Base-by-base conservation (phyloP, 2,888 invertebrate species). In the Beris morrisii region DNA sequence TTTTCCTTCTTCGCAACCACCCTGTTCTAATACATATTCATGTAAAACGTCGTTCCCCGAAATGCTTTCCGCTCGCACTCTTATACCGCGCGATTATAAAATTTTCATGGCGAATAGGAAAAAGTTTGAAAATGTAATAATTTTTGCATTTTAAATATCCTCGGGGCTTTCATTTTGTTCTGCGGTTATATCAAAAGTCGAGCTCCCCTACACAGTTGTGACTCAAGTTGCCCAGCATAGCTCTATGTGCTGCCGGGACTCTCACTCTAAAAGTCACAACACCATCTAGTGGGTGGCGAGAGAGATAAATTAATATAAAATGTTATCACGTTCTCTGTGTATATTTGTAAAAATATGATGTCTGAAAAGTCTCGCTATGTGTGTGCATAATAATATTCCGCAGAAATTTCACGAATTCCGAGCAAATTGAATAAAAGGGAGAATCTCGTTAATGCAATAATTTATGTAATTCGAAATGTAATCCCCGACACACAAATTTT, bases 101-200 rank as follows among this genome's bases (percentile, higher is more conserved):
- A 68, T 68, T 68, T 68, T 65, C 68, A 68, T 68, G 65, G 65
- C 56, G 65, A 59, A 68, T 68, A 68, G 56, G 57, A 68, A 68
- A 68, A 66, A 65, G 63, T 63, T 65, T 68, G 65, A 56, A 70
- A 72, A 71, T 71, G 70, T 72, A 72, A 71, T 72, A 72, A 71
- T 71, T 72, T 72, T 72, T 71, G 71, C 70, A 72, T 72, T 72
- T 72, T 71, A 72, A 72, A 72, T 72, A 72, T 71, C 72, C 72
- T 72, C 69, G 68, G 71, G 72, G 72, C 64, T 70, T 71, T 71
- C 71, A 70, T 71, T 72, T 72, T 69, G 69, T 70, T 71, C 69
- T 67, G 64, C 44, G 64, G 64, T 54, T 64, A 28, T 61, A 15
- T 50, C 31, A 13, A 13, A 31, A 61, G 38, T 52, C 61, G 61